Evolutionary conservation across 2,113 vertebrate species (phyloP).

Genomic region (Echinops telfairi): DNA sequence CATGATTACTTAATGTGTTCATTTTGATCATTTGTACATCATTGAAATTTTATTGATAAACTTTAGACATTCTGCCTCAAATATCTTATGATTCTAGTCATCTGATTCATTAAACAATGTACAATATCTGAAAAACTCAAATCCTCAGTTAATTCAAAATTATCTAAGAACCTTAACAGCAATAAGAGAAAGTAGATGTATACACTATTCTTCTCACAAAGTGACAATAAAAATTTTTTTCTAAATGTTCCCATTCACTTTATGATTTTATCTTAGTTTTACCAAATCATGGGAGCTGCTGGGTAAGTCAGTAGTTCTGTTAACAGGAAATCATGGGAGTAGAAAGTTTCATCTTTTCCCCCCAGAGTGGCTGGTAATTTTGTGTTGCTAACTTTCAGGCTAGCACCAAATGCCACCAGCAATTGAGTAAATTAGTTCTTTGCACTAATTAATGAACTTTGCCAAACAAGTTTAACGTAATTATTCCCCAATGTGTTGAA

Average conservation of each 20-base stretch:
- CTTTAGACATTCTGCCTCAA: background rate
- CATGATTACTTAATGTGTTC: background rate
- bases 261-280: background rate
- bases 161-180: too few species aligned
- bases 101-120: too few species aligned
- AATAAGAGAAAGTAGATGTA: too few species aligned
- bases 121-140: too few species aligned
- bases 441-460: background rate
- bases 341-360: too few species aligned
- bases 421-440: background rate
- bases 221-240: background rate
- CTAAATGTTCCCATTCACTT: slow-evolving; percentile 2
- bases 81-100: background rate
- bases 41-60: slow-evolving; percentile 17
- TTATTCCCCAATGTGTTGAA: slow-evolving; percentile 7
- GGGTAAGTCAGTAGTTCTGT: background rate
- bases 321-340: background rate
- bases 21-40: background rate
- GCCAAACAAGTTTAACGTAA: background rate
- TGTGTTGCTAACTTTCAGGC: background rate
- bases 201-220: slow-evolving; percentile 3
- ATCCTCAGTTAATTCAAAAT: too few species aligned
- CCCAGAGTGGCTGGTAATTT: too few species aligned
- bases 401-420: background rate
- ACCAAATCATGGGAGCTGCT: background rate